Evolutionary conservation across 2,113 vertebrate genomes (phyloP).

Genomic region (Heterotis niloticus): DNA sequence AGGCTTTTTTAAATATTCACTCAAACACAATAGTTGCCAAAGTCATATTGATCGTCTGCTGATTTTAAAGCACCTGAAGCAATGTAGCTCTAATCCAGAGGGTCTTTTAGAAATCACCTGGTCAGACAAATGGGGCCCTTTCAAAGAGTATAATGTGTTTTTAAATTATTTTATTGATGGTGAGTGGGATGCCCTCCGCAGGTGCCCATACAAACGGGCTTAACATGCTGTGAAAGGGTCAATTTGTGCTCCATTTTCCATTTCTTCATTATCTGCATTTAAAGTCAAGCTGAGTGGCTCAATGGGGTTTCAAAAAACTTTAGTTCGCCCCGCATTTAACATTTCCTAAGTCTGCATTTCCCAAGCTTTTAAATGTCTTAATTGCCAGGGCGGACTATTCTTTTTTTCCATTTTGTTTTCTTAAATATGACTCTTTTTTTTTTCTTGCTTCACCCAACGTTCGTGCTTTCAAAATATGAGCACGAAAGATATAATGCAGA

Average conservation of each 20-base stretch:
- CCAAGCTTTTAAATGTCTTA: conserved; percentile 71
- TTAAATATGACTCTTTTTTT: conserved; percentile 16
- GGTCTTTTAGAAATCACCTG: conserved; percentile 98
- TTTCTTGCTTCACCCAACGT: neutral
- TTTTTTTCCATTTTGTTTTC: conserved; percentile 28
- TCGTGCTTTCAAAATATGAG: conserved; percentile 3
- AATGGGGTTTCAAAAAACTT: conserved; percentile 73
- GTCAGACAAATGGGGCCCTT: conserved; percentile 92
- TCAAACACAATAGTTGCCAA: conserved; percentile 60
- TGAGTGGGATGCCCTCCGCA: conserved; percentile 84
- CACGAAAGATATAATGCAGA: neutral
- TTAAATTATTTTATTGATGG: conserved; percentile 96
- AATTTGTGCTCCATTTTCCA: conserved; percentile 97
- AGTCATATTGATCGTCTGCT: conserved; percentile 66
- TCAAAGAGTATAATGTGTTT: conserved; percentile 98
- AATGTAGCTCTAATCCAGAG: conserved; percentile 75
- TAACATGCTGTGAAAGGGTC: conserved; percentile 94
- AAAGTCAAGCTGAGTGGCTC: conserved; percentile 75
- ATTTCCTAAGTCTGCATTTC: conserved; percentile 65
- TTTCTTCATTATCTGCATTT: conserved; percentile 85
- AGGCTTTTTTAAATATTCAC: conserved; percentile 62
- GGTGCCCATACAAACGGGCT: conserved; percentile 88
- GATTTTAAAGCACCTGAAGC: conserved; percentile 76
- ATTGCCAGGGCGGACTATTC: conserved; percentile 45
- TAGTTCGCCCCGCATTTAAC: conserved; percentile 70